Evolutionary conservation across 2,797 vertebrate genomes (phyloP).

Genomic region (Atherinosoma microstoma): DNA sequence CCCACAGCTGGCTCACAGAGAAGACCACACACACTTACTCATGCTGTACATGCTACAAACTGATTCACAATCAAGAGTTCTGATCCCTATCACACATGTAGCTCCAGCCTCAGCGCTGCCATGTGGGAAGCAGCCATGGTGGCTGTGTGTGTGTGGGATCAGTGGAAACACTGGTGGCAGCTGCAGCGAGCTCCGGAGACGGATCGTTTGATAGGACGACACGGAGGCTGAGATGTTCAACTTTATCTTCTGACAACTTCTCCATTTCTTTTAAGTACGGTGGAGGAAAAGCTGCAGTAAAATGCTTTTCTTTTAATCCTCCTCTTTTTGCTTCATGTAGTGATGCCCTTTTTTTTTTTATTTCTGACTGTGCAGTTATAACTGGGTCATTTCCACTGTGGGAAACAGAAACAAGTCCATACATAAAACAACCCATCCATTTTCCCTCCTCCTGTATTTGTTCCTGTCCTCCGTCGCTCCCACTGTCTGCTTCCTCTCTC

Average conservation of each 20-base stretch:
- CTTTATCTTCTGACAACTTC: constrained; percentile 11
- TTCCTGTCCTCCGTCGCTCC: constrained; percentile 77
- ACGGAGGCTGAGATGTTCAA: constrained; percentile 1
- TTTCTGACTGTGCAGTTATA: constrained; percentile 53
- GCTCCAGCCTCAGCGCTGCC: constrained; percentile 47
- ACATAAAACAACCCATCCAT: constrained; percentile 74
- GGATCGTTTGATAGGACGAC: constrained; percentile 54
- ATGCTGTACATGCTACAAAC: constrained; percentile 43
- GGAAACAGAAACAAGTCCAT: constrained; percentile 70
- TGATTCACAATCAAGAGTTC: constrained; percentile 69
- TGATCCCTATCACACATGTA: constrained; percentile 66
- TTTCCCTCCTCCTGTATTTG: constrained; percentile 80
- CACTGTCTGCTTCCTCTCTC: constrained; percentile 79
- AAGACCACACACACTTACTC: constrained; percentile 69
- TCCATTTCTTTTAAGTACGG: constrained; percentile 1
- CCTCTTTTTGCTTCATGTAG: constrained; percentile 14
- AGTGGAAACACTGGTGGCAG: constrained; percentile 61
- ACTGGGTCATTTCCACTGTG: constrained; percentile 80
- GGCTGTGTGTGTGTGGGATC: constrained; percentile 66
- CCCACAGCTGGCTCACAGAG: constrained; percentile 66
- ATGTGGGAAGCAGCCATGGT: constrained; percentile 61
- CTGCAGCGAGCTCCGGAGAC: constrained; percentile 56
- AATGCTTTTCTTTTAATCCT: constrained; percentile 27
- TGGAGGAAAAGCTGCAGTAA: constrained; percentile 20
- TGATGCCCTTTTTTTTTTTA: constrained; percentile 19